These are phyloP conservation scores for Paelopatides confundens DNA, from an alignment of 53 echinoderm and acorn worm species.

Conservation along the genomic window DNA sequence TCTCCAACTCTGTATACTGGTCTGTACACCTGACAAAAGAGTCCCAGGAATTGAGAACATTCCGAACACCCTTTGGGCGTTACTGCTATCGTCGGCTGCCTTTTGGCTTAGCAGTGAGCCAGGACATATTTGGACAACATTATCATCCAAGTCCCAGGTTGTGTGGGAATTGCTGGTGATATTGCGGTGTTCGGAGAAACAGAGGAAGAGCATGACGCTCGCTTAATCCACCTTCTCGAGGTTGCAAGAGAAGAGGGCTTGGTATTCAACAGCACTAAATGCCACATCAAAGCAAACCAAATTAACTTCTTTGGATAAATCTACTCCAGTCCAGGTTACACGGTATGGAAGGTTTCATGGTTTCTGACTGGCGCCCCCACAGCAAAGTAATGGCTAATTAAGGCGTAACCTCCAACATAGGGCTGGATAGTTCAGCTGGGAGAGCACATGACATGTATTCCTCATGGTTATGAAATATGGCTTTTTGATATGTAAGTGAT, in stretches of 20 bases:
- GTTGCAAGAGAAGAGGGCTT: conserved; percentile 60
- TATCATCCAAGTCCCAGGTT: conserved; percentile 51
- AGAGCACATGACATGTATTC: no score
- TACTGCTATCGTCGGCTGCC: conserved; percentile 72
- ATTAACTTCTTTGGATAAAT: conserved; percentile 60
- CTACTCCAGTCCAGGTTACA: conserved; percentile 4
- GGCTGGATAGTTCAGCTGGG: no score
- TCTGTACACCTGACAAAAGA: conserved; percentile 55
- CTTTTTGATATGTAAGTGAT: no score
- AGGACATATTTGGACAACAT: conserved; percentile 77
- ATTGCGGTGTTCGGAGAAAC: conserved; percentile 45
- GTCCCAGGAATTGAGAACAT: conserved; percentile 67
- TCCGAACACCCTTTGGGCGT: conserved; percentile 74
- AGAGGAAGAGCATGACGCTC: conserved; percentile 50
- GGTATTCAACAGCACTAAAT: conserved; percentile 69
- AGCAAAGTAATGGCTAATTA: no score
- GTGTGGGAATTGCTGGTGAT: conserved; percentile 60
- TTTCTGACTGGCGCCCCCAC: conserved; percentile 19
- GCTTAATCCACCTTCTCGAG: conserved; percentile 38
- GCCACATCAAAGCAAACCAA: conserved; percentile 33
- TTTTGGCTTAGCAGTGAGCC: conserved; percentile 67
- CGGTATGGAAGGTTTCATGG: no score
- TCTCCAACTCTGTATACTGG: conserved; percentile 75
- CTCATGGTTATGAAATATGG: no score
- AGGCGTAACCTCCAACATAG: no score